Conservation (phyloP, 2,113 vertebrate species). For the Callionymus lyra region DNA sequence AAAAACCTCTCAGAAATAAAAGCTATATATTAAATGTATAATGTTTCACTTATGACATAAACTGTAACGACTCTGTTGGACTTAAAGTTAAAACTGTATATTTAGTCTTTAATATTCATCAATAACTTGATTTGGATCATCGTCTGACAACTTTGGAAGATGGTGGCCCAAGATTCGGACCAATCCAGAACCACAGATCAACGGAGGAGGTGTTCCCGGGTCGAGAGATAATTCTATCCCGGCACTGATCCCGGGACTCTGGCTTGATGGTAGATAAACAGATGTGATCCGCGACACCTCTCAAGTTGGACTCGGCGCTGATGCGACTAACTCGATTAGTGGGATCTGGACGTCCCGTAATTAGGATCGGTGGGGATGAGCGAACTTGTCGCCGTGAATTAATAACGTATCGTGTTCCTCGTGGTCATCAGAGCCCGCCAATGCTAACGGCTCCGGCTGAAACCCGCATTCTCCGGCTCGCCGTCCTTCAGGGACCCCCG, state of each 20-base stretch:
- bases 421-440: conserved; percentile 43
- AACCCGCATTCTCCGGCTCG: conserved; percentile 14
- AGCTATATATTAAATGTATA: too few relatives aligned
- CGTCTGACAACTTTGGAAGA: too few relatives aligned
- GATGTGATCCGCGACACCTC: conserved; percentile 50
- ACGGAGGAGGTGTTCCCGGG: conserved; percentile 8
- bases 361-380: conserved; percentile 60
- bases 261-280: conserved; percentile 64
- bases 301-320: conserved; percentile 59
- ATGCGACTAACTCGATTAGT: conserved; percentile 64
- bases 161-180: too few relatives aligned
- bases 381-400: conserved; percentile 53
- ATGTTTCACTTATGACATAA: too few relatives aligned
- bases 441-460: conserved; percentile 40
- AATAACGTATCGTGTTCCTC: conserved; percentile 63
- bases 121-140: too few relatives aligned
- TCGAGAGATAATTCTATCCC: conserved; percentile 66
- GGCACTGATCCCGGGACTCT: conserved; percentile 51
- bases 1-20: too few relatives aligned
- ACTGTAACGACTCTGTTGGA: too few relatives aligned
- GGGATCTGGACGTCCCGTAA: conserved; percentile 51
- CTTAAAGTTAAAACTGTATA: too few relatives aligned
- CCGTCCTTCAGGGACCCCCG: conserved; percentile 23
- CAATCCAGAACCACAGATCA: too few relatives aligned
- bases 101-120: too few relatives aligned